Conservation (phyloP, 64 coral and sea anemone genomes). For the Exaiptasia diaphana region DNA sequence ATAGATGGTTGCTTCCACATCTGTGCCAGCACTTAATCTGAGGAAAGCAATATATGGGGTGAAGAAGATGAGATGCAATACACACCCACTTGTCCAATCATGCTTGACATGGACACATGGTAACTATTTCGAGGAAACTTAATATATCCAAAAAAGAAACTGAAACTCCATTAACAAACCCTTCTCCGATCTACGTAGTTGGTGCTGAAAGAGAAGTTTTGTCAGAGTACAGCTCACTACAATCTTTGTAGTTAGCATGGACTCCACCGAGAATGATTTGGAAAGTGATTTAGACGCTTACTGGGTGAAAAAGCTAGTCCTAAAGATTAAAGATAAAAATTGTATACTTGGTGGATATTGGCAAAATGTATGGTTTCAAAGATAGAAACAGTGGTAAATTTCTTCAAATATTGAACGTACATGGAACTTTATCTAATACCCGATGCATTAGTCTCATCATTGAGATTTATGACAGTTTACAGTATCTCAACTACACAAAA, state of each 20-base stretch:
- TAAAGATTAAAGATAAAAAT: slow-evolving; percentile 21
- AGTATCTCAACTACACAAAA: background rate
- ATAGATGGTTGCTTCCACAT: too few species aligned
- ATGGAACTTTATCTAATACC: slow-evolving; percentile 43
- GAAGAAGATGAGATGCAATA: too few species aligned
- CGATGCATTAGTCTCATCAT: background rate
- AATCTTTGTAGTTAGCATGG: background rate
- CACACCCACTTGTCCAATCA: too few species aligned
- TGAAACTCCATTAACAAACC: background rate
- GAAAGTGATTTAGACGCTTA: background rate
- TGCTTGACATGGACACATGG: too few species aligned
- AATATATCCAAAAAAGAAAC: too few species aligned
- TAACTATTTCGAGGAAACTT: too few species aligned
- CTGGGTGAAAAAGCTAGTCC: slow-evolving; percentile 1
- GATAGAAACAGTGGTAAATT: background rate
- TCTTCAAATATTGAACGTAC: slow-evolving; percentile 5
- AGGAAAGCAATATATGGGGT: too few species aligned
- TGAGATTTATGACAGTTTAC: slow-evolving; percentile 41
- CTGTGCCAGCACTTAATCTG: too few species aligned
- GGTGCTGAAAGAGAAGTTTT: background rate
- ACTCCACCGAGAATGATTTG: background rate
- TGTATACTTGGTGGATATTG: slow-evolving; percentile 12
- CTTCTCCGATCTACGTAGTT: background rate
- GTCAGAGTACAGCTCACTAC: too few species aligned
- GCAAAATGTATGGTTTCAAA: slow-evolving; percentile 34